Evolutionary conservation across 1,140 invertebrate genomes (phyloP), one percentile per base, ranked within the genome.

Genomic region (Protaetia brevitarsis): DNA sequence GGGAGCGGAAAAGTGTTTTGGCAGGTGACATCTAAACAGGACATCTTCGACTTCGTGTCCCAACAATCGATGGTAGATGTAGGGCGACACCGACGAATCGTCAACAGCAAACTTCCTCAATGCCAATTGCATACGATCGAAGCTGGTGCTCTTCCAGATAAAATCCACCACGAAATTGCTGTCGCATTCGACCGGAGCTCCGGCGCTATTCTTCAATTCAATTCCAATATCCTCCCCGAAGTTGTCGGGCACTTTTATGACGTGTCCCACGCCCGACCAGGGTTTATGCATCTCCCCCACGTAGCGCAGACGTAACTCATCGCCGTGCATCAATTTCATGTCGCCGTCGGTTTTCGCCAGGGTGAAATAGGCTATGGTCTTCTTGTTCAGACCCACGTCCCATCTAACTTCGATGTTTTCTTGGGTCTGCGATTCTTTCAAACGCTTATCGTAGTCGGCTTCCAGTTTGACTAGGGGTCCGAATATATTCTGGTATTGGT

Each of bases 241-340:
- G 81, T 99, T 99, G 77, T 99, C 97, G 0, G 98, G 96, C 66
- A 99, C 96, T 82, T 99, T 99, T 72, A 99, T 98, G 19, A 99
- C 96, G 69, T 93, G 90, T 0, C 97, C 97, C 26, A 98, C 91
- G 23, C 95, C 95, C 28, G 89, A 91, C 97, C 98, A 99, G 0
- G 90, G 84, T 74, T 94, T 96, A 74, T 96, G 94, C 68, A 94
- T 76, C 76, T 98, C 96, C 3, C 95, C 95, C 3, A 97, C 85
- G 76, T 99, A 99, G 68, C 95, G 88, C 29, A 99, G 81, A 67
- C 94, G 85, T 19, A 99, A 79, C 80, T 99, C 97, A 84, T 99
- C 98, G 16, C 97, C 98, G 76, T 98, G 96, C 97, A 99, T 99
- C n/a, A 99, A 79, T 78, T 98, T 95, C 93, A 98, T 97, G 75